Conservation (phyloP, 2,888 invertebrate species). For the Baronia brevicornis region DNA sequence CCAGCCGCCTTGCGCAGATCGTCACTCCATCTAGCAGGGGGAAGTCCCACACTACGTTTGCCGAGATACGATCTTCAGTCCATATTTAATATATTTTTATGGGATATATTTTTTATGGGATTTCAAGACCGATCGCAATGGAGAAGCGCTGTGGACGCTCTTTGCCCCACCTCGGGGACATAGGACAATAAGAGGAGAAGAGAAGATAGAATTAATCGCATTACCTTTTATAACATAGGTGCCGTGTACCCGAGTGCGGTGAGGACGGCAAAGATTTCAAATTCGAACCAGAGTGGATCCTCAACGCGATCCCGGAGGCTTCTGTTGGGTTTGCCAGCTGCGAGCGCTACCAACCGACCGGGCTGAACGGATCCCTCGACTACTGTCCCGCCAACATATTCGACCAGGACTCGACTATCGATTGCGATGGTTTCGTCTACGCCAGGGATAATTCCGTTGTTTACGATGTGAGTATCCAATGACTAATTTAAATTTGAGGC, state of each 20-base stretch:
- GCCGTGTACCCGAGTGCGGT: conserved; percentile 70
- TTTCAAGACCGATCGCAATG: too few species aligned
- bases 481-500: too few species aligned
- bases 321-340: conserved; percentile 53
- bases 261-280: conserved; percentile 37
- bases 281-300: conserved; percentile 58
- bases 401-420: conserved; percentile 21
- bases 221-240: conserved; percentile 35
- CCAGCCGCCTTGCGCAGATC: too few species aligned
- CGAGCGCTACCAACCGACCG: conserved; percentile 43
- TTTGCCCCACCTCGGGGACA: too few species aligned
- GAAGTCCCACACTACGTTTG: too few species aligned
- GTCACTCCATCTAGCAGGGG: too few species aligned
- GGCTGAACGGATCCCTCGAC: conserved; percentile 33
- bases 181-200: neutral
- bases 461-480: conserved; percentile 43
- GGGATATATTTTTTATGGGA: too few species aligned
- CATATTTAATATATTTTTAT: too few species aligned
- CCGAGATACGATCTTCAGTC: too few species aligned
- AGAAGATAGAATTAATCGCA: neutral
- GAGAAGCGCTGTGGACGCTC: too few species aligned
- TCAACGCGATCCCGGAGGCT: conserved; percentile 51
- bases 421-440: conserved; percentile 46
- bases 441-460: conserved; percentile 50
- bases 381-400: conserved; percentile 44